Evolutionary conservation across 2,888 invertebrate genomes (phyloP).

Genomic region (Corbicula japonica): DNA sequence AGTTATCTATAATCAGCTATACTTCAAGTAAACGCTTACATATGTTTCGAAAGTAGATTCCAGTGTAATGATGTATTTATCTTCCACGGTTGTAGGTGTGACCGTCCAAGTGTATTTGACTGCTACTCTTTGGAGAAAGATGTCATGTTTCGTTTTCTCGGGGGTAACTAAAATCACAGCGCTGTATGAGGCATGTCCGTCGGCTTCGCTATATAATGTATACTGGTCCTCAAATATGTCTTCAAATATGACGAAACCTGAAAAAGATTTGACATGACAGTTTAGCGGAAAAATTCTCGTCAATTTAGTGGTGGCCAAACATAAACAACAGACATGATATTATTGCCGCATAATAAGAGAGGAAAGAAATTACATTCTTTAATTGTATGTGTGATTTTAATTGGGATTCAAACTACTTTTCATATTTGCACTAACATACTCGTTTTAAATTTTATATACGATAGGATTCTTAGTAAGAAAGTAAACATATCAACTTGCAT

Average conservation of each 20-base stretch:
- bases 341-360: too few species aligned
- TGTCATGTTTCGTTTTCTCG: conserved; percentile 24
- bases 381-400: too few species aligned
- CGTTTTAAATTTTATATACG: too few species aligned
- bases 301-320: background rate
- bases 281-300: background rate
- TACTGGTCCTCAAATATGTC: conserved; percentile 67
- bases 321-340: too few species aligned
- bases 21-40: conserved; percentile 23
- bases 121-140: conserved; percentile 68
- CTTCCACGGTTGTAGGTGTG: conserved; percentile 68
- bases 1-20: background rate
- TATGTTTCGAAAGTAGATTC: conserved; percentile 71
- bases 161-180: conserved; percentile 49
- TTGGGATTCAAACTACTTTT: too few species aligned
- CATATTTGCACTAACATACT: too few species aligned
- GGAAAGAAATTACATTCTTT: too few species aligned
- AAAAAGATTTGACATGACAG: too few species aligned
- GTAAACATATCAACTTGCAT: too few species aligned
- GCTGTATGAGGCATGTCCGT: conserved; percentile 56
- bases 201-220: conserved; percentile 57
- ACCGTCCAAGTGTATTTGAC: conserved; percentile 73
- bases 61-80: conserved; percentile 70
- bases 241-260: conserved; percentile 64
- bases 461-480: too few species aligned